phyloP scores from a whole-genome alignment of 2,113 vertebrate genomes.

The Cnemophilus loriae region DNA sequence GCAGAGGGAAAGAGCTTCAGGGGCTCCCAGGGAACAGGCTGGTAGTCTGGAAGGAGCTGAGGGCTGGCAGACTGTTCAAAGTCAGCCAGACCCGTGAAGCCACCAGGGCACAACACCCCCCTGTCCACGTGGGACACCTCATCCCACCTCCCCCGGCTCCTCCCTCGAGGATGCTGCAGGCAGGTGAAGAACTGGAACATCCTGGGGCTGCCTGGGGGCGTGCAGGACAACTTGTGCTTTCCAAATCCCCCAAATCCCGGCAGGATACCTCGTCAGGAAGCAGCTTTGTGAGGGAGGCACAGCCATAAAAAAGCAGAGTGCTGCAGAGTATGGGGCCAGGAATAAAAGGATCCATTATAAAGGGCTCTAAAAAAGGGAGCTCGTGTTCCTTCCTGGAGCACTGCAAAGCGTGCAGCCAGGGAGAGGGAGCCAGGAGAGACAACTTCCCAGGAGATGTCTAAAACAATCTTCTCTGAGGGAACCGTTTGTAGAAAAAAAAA shows the following conservation, averaged over 20 bases:
- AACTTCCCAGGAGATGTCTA: background rate
- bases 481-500: background rate
- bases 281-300: background rate
- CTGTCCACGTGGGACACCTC: background rate
- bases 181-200: fast-evolving
- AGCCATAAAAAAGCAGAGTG: background rate
- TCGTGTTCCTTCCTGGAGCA: background rate
- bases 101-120: background rate
- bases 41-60: background rate
- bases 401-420: background rate
- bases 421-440: background rate
- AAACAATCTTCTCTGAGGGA: background rate
- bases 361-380: background rate
- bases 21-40: background rate
- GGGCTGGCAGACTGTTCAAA: background rate
- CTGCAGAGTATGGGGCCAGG: background rate
- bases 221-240: background rate
- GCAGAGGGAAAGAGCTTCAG: background rate
- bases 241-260: background rate
- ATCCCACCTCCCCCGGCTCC: background rate
- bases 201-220: background rate
- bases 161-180: background rate
- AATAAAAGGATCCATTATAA: background rate
- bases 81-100: background rate
- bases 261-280: background rate